Percentiles rank a stretch among this genome's conserved stretches.
phyloP scores from a whole-genome alignment of 2,113 vertebrate species.

The Sialia sialis region DNA sequence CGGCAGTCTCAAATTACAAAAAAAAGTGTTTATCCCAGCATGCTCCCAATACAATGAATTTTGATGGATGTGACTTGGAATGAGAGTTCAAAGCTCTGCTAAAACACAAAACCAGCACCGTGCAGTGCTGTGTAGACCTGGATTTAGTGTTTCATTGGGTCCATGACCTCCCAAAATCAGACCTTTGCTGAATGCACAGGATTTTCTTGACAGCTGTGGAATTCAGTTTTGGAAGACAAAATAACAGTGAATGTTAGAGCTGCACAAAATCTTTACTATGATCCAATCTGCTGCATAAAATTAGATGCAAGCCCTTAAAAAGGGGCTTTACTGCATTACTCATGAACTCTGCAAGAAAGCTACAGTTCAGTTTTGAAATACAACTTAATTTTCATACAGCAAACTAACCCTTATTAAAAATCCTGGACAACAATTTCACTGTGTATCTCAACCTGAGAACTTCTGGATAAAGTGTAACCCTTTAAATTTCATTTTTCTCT shows the following conservation, averaged over 20 bases:
- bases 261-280: not conserved
- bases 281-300: not conserved
- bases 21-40: not conserved
- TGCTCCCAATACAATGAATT: not conserved
- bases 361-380: not conserved
- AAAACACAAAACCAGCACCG: not conserved
- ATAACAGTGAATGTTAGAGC: not conserved
- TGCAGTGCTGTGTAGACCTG: not conserved
- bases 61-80: not conserved
- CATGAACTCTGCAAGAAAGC: not conserved
- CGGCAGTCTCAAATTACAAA: not conserved
- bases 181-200: not conserved
- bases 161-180: not conserved
- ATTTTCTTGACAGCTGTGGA: constrained; percentile 1
- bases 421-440: not conserved
- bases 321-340: not conserved
- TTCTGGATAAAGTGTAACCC: not conserved
- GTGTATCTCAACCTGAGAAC: not conserved
- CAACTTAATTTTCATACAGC: not conserved
- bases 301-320: not conserved
- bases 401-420: not conserved
- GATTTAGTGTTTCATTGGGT: not conserved
- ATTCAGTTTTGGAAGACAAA: not conserved
- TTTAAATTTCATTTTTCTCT: not conserved
- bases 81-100: not conserved